Evolutionary conservation across 2,888 invertebrate species (phyloP), one percentile per base, ranked within the genome.

Genomic region (Lysandra bellargus): DNA sequence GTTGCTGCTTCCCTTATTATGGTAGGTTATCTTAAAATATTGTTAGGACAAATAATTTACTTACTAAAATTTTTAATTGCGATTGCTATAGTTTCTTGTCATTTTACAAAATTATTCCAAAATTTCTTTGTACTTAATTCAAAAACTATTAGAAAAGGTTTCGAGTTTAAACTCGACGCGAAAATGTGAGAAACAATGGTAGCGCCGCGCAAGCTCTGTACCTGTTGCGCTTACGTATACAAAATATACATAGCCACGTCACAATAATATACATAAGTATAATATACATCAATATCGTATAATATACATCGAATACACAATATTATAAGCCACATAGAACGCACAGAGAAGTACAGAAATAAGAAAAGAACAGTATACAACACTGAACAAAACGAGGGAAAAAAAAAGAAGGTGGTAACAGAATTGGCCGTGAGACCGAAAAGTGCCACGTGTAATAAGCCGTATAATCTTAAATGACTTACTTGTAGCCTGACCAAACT

Each of bases 401-500:
- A 78, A 78, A 78, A 37, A 1, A 73, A 61, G 23, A 40, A 61
- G 40, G 72, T 72, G 72, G 78, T 57, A 40, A 73, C 33, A 23
- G 57, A 75, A 7, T 53, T 73, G 57, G 72, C 78, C 53, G 57
- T 57, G 72, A 78, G 12, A 61, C 7, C 40, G 44, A 44, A 61
- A 61, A n/a, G 64, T 78, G 23, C 40, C 60, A 61, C 64, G 57
- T 40, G 57, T 74, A 74, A 83, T 83, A 82, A 82, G 81, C 80
- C 49, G 78, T 81, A 80, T 80, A 82, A 83, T 79, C 78, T 79
- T 81, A 83, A 81, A 80, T 76, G 83, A 93, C 93, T 93, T 92
- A 94, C 94, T 87, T 93, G 92, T 84, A 93, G 86, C 85, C 91
- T 90, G 87, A 94, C 90, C 88, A 94, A 90, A 89, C 94, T 94